Evolutionary conservation across 1,140 invertebrate genomes (phyloP).

Genomic region (Penaeus vannamei): DNA sequence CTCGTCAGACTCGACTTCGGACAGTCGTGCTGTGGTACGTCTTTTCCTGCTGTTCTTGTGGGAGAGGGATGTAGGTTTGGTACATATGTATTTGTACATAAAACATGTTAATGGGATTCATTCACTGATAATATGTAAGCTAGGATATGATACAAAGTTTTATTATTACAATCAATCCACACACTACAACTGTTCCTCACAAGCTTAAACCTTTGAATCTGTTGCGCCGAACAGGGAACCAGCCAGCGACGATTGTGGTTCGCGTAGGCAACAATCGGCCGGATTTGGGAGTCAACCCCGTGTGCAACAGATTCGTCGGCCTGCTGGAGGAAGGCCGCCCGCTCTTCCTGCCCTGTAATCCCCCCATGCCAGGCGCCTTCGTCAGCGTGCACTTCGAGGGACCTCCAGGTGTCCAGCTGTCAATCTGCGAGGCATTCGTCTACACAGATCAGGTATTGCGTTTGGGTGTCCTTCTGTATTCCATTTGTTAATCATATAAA

Average conservation of each 20-base stretch:
- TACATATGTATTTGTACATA: background rate
- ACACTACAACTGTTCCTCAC: background rate
- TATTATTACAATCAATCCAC: background rate
- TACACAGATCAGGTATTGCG: conserved; percentile 88
- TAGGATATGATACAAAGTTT: too few relatives aligned
- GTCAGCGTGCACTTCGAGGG: conserved; percentile 92
- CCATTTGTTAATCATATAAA: too few relatives aligned
- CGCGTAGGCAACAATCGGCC: conserved; percentile 95
- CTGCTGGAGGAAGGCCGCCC: conserved; percentile 89
- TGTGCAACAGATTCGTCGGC: conserved; percentile 86
- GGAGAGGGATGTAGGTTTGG: background rate
- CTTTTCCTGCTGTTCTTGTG: background rate
- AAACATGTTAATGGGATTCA: background rate
- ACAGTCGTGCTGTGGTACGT: conserved; percentile 88
- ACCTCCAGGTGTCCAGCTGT: conserved; percentile 80
- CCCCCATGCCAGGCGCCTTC: conserved; percentile 95
- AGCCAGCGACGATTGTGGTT: conserved; percentile 87
- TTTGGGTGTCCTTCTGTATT: background rate
- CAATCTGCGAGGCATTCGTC: conserved; percentile 95
- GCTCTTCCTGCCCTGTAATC: conserved; percentile 92
- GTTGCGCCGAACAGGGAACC: conserved; percentile 41
- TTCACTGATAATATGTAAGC: background rate
- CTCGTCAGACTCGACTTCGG: conserved; percentile 93
- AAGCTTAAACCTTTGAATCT: background rate
- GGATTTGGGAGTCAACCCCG: conserved; percentile 91